Base-by-base conservation (phyloP, 1,140 invertebrate genomes). In the Zaprionus ornatus region DNA sequence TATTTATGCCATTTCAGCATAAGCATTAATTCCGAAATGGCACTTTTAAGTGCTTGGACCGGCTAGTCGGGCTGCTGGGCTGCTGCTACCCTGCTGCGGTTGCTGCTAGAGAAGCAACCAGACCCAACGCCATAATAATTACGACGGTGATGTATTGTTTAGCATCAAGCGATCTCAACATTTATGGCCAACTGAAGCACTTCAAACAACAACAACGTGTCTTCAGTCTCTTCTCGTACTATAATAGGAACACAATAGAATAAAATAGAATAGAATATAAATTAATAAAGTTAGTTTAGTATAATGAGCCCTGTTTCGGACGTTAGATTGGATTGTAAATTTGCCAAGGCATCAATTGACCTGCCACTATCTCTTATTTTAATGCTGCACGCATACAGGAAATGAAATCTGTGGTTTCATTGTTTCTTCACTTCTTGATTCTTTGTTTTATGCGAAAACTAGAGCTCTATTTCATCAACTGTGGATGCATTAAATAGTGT, bases 41-140 rank as follows among this genome's bases (percentile, higher is more conserved):
- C 87, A 90, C 85, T 90, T 77, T 90, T 90, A 90, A 90, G 85
- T 90, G 85, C 88, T 77, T 63, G 69, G 79, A 90, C 81, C 85
- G 85, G 80, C 80, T 84, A 59, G 63, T 68, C 68, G 66, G 55
- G 71, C 69, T 69, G 77, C 80, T 70, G 62, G 85, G 80, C 80
- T 82, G 56, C 65, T 63, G 77, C 80, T 73, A 57, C 85, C 78
- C 80, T 82, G 56, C 59, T 60, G 35, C 37, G 60, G 67, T 61
- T 66, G 76, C 80, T 73, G 62, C 76, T 60, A 27, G 25, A 27
- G 25, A 69, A 77, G 68, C 77, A 64, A 74, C 56, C 71, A 40
- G n/a, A 15, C 17, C 56, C 69, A 81, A 50, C 74, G 80, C 77
- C 72, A 73, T 70, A 50, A 73, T 84, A 77, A 67, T 70, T 69